Conservation (phyloP, 2,797 vertebrate genomes). For the Parauchenoglanis punctatus region DNA sequence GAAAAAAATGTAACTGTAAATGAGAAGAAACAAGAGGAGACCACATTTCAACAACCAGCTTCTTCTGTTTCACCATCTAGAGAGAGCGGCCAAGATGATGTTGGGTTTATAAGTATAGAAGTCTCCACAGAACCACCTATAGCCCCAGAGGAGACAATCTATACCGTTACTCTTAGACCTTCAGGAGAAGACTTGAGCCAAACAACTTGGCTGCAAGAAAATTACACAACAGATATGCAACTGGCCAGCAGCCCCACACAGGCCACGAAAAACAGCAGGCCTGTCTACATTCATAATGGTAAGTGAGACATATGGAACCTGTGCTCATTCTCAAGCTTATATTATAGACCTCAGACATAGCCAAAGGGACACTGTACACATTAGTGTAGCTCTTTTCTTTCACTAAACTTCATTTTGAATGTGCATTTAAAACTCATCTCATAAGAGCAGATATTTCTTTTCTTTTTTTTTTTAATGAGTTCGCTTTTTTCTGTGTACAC, state of each 20-base stretch:
- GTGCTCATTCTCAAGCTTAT: not conserved
- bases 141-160: constrained; percentile 52
- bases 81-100: constrained; percentile 67
- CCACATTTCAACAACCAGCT: constrained; percentile 61
- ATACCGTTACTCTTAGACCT: constrained; percentile 44
- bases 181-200: constrained; percentile 48
- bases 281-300: constrained; percentile 77
- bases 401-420: not conserved
- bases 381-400: not conserved
- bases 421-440: not conserved
- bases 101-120: constrained; percentile 44
- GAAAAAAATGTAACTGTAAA: constrained; percentile 67
- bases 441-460: not conserved
- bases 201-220: constrained; percentile 72
- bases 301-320: constrained; percentile 50
- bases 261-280: constrained; percentile 66
- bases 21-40: constrained; percentile 61
- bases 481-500: constrained; percentile 12
- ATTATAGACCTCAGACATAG: not conserved
- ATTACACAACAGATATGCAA: constrained; percentile 72
- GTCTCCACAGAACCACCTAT: constrained; percentile 50
- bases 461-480: not conserved
- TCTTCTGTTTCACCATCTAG: constrained; percentile 73
- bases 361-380: not conserved
- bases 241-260: constrained; percentile 70